Evolutionary conservation across 2,888 invertebrate genomes (phyloP).

Genomic region (Dastarcus helophoroides): DNA sequence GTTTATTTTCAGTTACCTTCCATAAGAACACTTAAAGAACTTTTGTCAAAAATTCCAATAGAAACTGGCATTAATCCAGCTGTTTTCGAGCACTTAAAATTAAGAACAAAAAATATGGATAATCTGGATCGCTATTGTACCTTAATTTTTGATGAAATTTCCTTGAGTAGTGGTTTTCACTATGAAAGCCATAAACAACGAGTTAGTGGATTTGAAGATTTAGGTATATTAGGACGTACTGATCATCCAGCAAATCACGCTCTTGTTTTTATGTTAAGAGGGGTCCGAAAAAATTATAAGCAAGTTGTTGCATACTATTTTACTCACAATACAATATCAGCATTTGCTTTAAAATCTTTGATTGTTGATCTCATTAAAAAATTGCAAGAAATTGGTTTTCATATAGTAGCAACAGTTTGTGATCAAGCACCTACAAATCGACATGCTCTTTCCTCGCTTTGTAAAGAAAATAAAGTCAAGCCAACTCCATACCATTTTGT

Average conservation of each 20-base stretch:
- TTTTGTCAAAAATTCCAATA: constrained; percentile 16
- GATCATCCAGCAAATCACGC: constrained; percentile 14
- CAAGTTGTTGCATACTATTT: constrained; percentile 16
- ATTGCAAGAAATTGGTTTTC: constrained; percentile 13
- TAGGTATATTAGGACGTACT: constrained; percentile 11
- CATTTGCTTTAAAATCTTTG: constrained; percentile 9
- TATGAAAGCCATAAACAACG: constrained; percentile 11
- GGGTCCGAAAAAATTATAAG: constrained; percentile 15
- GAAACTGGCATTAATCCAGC: constrained; percentile 13
- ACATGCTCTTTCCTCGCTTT: constrained; percentile 7
- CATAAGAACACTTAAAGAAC: constrained; percentile 13
- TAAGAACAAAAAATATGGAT: constrained; percentile 11
- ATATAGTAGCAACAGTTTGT: constrained; percentile 15
- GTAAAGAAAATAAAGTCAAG: constrained; percentile 1
- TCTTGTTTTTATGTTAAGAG: constrained; percentile 17
- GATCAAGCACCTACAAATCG: constrained; percentile 17
- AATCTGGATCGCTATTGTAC: constrained; percentile 13
- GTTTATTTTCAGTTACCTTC: constrained; percentile 16
- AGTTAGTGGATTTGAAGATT: constrained; percentile 17
- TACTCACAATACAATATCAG: constrained; percentile 10
- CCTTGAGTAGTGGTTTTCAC: constrained; percentile 12
- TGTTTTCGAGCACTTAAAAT: constrained; percentile 12
- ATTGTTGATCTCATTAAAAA: constrained; percentile 12
- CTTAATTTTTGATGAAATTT: constrained; percentile 19
- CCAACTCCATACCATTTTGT: constrained; percentile 7